These are phyloP conservation scores for Andrena trimmerana DNA, from an alignment of 2,888 invertebrate genomes.

Conservation along the genomic window DNA sequence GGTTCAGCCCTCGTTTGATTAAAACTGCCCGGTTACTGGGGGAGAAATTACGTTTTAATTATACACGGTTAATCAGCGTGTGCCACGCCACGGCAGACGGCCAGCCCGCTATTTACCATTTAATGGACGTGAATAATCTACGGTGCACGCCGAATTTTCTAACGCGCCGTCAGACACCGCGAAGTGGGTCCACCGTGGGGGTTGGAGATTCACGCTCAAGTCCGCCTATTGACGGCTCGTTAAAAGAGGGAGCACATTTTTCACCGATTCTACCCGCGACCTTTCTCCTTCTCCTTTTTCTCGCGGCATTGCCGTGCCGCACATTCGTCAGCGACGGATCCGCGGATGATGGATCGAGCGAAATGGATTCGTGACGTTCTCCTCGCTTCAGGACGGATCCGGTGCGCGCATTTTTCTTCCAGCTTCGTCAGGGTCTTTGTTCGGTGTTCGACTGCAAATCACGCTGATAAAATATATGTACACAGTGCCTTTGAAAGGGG, in stretches of 20 bases:
- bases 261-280: conserved; percentile 27
- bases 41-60: conserved; percentile 64
- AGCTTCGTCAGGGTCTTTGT: conserved; percentile 54
- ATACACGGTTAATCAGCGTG: conserved; percentile 63
- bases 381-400: conserved; percentile 49
- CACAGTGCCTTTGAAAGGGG: not conserved
- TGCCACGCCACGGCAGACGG: conserved; percentile 10
- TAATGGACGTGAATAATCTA: conserved; percentile 56
- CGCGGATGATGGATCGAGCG: conserved; percentile 68
- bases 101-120: conserved; percentile 36
- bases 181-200: not conserved
- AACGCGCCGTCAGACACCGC: not conserved
- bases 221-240: conserved; percentile 23
- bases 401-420: conserved; percentile 47
- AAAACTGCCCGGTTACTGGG: conserved; percentile 45
- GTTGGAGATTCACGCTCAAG: not conserved
- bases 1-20: conserved; percentile 47
- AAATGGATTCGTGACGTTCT: conserved; percentile 68
- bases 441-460: conserved; percentile 35
- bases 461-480: conserved; percentile 36
- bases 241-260: conserved; percentile 40
- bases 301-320: conserved; percentile 14
- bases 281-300: conserved; percentile 18
- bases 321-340: conserved; percentile 49
- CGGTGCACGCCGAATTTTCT: conserved; percentile 48